Conservation (phyloP, 2,888 invertebrate genomes). For the Labia minor region DNA sequence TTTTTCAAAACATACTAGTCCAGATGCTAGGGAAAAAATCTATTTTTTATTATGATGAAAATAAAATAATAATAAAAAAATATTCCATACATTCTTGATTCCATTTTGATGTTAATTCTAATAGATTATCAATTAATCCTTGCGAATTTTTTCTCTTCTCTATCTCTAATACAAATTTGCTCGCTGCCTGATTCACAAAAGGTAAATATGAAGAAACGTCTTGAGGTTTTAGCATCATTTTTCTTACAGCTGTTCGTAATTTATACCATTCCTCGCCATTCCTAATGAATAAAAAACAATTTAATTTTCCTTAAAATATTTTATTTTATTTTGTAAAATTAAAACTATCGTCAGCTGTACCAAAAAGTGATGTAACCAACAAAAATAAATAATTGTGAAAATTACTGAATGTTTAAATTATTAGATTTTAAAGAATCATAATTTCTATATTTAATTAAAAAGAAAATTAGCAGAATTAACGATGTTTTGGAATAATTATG, state of each 20-base stretch:
- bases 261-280: slow-evolving; percentile 47
- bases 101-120: slow-evolving; percentile 37
- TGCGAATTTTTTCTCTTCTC: slow-evolving; percentile 28
- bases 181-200: slow-evolving; percentile 35
- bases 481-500: neutral
- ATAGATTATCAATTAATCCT: slow-evolving; percentile 33
- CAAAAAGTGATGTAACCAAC: no score
- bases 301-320: neutral
- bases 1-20: slow-evolving; percentile 40
- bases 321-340: no score
- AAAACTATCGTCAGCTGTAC: neutral
- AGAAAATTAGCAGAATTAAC: neutral
- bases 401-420: no score
- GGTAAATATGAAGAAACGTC: slow-evolving; percentile 40
- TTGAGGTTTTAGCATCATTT: slow-evolving; percentile 42
- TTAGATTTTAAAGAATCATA: no score
- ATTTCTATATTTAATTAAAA: no score
- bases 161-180: slow-evolving; percentile 36
- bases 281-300: slow-evolving; percentile 30
- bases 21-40: slow-evolving; percentile 34
- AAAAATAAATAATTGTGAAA: no score
- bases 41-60: no score
- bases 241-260: slow-evolving; percentile 40
- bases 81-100: slow-evolving; percentile 38
- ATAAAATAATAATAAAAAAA: slow-evolving; percentile 13